These are phyloP conservation scores for Operophtera brumata DNA, from an alignment of 2,888 invertebrate species.

Conservation along the genomic window DNA sequence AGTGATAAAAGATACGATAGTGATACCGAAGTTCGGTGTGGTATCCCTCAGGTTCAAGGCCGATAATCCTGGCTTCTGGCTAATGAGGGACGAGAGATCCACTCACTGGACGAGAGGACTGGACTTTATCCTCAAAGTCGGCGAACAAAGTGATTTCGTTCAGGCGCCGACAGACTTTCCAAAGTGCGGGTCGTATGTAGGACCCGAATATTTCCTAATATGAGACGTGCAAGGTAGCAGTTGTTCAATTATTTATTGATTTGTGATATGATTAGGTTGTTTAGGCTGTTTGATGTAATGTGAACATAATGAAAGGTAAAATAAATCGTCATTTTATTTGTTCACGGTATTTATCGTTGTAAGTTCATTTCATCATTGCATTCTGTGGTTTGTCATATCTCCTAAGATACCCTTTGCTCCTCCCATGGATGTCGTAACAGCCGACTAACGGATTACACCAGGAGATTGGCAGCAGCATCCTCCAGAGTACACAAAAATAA, in stretches of 20 bases:
- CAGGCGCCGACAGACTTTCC: constrained; percentile 87
- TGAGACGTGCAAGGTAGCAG: constrained; percentile 40
- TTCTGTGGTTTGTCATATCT: too few relatives aligned
- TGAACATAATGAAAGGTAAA: constrained; percentile 21
- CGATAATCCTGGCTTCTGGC: constrained; percentile 90
- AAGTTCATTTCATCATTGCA: too few relatives aligned
- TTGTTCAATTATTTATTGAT: constrained; percentile 54
- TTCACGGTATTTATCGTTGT: neutral
- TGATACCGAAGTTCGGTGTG: constrained; percentile 85
- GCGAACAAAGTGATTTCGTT: constrained; percentile 83
- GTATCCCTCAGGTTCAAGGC: constrained; percentile 87
- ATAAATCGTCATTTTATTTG: constrained; percentile 4
- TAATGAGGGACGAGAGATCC: constrained; percentile 88
- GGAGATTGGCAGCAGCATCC: too few relatives aligned
- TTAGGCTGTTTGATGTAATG: constrained; percentile 27
- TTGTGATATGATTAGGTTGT: constrained; percentile 48
- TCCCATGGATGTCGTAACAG: too few relatives aligned
- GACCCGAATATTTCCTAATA: constrained; percentile 87
- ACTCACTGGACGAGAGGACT: constrained; percentile 88
- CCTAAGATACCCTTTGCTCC: too few relatives aligned
- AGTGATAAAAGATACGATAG: constrained; percentile 86
- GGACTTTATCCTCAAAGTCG: constrained; percentile 87
- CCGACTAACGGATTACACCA: too few relatives aligned
- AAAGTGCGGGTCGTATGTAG: constrained; percentile 87
- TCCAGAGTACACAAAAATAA: too few relatives aligned